Evolutionary conservation across 2,113 vertebrate species (phyloP).

Genomic region (Prunella himalayana): DNA sequence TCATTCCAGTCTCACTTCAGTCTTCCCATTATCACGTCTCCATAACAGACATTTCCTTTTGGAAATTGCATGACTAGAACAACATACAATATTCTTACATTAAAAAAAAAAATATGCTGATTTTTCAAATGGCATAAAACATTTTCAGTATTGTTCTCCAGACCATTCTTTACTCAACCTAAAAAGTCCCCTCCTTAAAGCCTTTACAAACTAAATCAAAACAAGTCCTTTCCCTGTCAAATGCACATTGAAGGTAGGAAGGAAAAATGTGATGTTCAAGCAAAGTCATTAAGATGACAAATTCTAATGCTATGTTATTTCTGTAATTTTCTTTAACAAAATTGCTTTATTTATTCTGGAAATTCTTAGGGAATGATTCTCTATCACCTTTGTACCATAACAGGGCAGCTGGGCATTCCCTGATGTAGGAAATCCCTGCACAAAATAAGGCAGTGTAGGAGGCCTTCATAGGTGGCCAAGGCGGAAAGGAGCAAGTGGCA

Average conservation of each 20-base stretch:
- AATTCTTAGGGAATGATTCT: constrained; percentile 48
- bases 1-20: not conserved
- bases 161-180: not conserved
- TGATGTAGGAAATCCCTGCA: constrained; percentile 49
- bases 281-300: constrained; percentile 44
- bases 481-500: constrained; percentile 60
- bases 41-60: not conserved
- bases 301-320: constrained; percentile 40
- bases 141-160: not conserved
- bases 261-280: constrained; percentile 42
- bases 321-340: constrained; percentile 36
- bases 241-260: not conserved
- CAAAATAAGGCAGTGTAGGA: constrained; percentile 52
- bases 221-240: not conserved
- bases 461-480: constrained; percentile 61
- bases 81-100: not conserved
- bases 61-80: not conserved
- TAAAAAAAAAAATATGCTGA: not conserved
- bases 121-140: not conserved
- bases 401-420: constrained; percentile 52
- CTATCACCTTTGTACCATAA: constrained; percentile 41
- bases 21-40: not conserved
- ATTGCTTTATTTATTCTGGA: constrained; percentile 53
- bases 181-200: not conserved
- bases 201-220: constrained; percentile 5